These are phyloP conservation scores for Xylota sylvarum DNA, from an alignment of 2,888 invertebrate species.

Conservation along the genomic window DNA sequence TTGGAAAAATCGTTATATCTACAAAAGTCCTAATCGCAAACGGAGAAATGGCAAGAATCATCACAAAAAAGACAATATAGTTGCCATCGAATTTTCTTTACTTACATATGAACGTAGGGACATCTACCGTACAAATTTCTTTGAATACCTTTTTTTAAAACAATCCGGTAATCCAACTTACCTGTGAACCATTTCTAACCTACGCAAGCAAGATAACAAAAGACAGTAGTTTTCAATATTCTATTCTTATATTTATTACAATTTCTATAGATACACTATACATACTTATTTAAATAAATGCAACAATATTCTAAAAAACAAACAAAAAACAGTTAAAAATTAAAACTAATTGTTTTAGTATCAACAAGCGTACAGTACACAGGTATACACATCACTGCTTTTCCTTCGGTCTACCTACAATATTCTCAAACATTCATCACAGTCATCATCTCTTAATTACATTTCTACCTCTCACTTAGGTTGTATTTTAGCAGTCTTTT, in stretches of 20 bases:
- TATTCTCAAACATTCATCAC: conserved; percentile 55
- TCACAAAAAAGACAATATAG: too few relatives aligned
- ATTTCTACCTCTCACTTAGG: conserved; percentile 82
- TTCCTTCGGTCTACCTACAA: neutral
- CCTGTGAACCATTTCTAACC: neutral
- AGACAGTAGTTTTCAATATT: neutral
- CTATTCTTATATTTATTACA: conserved; percentile 4
- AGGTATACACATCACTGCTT: conserved; percentile 19
- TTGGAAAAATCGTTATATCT: too few relatives aligned
- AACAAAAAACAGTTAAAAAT: neutral
- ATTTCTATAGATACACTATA: conserved; percentile 1
- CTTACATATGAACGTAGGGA: too few relatives aligned
- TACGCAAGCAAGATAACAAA: neutral
- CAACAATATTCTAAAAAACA: conserved; percentile 43
- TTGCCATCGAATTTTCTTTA: too few relatives aligned
- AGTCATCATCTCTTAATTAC: conserved; percentile 39
- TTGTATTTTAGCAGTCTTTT: conserved; percentile 82
- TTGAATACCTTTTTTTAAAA: too few relatives aligned
- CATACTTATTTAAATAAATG: conserved; percentile 41
- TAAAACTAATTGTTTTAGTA: conserved; percentile 14
- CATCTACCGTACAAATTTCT: too few relatives aligned
- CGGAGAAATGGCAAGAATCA: too few relatives aligned
- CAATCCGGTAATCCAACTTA: neutral
- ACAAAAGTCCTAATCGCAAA: too few relatives aligned
- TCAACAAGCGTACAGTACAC: conserved; percentile 34